Evolutionary conservation across 1,140 invertebrate species (phyloP), one percentile per base, ranked within the genome.

Genomic region (Drosophila navojoa): DNA sequence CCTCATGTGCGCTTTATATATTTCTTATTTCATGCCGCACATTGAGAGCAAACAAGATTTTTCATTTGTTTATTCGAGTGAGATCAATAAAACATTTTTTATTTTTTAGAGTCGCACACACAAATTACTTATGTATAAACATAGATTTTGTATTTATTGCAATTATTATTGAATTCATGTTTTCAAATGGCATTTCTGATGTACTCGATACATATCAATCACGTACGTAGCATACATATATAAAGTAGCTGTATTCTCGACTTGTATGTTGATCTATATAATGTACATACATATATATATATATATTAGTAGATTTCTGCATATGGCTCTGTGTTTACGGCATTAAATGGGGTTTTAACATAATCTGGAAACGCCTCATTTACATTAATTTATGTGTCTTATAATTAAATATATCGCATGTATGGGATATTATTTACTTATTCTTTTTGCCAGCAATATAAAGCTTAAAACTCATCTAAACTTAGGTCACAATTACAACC

Each of bases 1-100:
- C 32, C 10, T 15, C n/a, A 10, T 61, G 29, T 47, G 15, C 53
- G 19, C 13, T 50, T 27, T n/a, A 15, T 15, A 35, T 32, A 52
- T 15, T 32, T 5, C 0, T 16, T n/a, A 16, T 16, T 13, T 4
- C 22, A n/a, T 25, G 42, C 6, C 11, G 16, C 4, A 45, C 55
- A 44, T 49, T 25, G 16, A 5, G 45, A 32, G 32, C 27, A 62
- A 62, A 4, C n/a, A 68, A 50, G 64, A 49, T 75, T 71, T 25
- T 63, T 16, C 62, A 25, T 29, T 67, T 67, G 63, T 66, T 79
- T 76, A 76, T 76, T 60, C 42, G 80, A 77, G 79, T 89, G 84
- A 89, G 84, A 89, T 89, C 84, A 89, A 80, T 86, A 52, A 64
- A 81, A 71, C 62, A 47, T 69, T 81, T 69, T 72, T 53, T 71